Conservation (phyloP, 2,797 vertebrate genomes). For the Gallinago solitaria region DNA sequence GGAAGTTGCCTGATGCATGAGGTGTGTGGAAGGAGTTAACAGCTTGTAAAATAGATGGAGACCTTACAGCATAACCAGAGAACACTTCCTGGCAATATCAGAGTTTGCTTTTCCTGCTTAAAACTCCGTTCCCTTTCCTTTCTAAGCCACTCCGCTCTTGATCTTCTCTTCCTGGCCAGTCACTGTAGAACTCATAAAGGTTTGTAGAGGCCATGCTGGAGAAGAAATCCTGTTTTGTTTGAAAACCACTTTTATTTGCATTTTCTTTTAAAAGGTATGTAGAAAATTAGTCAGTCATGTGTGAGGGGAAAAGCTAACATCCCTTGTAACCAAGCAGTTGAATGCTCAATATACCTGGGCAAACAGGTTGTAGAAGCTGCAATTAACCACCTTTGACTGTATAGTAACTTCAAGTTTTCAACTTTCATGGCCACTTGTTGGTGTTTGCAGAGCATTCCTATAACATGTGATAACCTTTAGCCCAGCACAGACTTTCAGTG, state of each 20-base stretch:
- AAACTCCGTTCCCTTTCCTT: background rate
- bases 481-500: background rate
- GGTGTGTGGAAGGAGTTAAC: background rate
- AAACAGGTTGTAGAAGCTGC: slow-evolving; percentile 43
- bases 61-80: background rate
- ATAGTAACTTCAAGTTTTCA: slow-evolving; percentile 33
- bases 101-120: background rate
- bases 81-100: background rate
- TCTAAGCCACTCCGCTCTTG: background rate
- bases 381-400: slow-evolving; percentile 37
- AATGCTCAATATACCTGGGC: slow-evolving; percentile 7
- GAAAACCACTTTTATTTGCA: background rate
- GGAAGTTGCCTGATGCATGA: background rate
- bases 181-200: background rate
- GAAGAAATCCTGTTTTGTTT: background rate
- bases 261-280: background rate
- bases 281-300: slow-evolving; percentile 22
- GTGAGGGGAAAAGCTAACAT: slow-evolving; percentile 37
- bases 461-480: slow-evolving; percentile 41
- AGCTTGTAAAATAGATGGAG: background rate
- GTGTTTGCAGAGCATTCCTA: slow-evolving; percentile 55
- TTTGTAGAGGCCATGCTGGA: background rate
- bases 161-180: background rate
- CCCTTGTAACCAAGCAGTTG: slow-evolving; percentile 32
- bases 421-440: background rate